Percentiles rank a stretch among this genome's conserved stretches.
Evolutionary conservation across 2,888 invertebrate species (phyloP).

Genomic region (Aleiodes testaceus): DNA sequence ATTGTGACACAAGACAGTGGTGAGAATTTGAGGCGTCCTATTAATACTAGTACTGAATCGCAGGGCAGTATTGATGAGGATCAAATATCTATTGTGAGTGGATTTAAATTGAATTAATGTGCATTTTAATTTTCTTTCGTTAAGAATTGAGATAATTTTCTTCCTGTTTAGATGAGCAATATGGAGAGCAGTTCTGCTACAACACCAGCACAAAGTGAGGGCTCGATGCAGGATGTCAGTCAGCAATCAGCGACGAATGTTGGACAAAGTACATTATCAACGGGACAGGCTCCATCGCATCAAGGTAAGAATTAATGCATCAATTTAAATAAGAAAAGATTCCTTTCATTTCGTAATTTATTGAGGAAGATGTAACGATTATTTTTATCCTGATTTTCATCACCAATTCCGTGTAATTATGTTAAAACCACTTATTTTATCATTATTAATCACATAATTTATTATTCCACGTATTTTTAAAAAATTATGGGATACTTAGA

Average conservation of each 20-base stretch:
- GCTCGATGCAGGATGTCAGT: conserved; percentile 66
- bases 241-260: conserved; percentile 65
- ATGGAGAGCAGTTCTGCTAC: conserved; percentile 68
- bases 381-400: neutral
- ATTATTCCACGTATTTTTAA: neutral
- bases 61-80: conserved; percentile 70
- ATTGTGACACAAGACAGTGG: conserved; percentile 62
- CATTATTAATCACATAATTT: neutral
- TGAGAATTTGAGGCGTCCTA: conserved; percentile 63
- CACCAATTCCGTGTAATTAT: neutral
- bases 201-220: conserved; percentile 66
- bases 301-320: conserved; percentile 60
- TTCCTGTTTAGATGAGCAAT: conserved; percentile 64
- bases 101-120: conserved; percentile 1
- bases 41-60: conserved; percentile 66
- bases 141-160: neutral
- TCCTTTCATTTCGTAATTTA: no score
- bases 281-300: conserved; percentile 64
- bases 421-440: neutral
- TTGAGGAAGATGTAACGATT: neutral
- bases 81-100: conserved; percentile 68
- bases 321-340: conserved; percentile 1
- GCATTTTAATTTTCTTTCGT: no score
- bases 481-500: neutral
- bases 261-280: conserved; percentile 63